Conservation (phyloP, 2,888 invertebrate genomes). For the Scaptodrosophila latifasciaeformis region DNA sequence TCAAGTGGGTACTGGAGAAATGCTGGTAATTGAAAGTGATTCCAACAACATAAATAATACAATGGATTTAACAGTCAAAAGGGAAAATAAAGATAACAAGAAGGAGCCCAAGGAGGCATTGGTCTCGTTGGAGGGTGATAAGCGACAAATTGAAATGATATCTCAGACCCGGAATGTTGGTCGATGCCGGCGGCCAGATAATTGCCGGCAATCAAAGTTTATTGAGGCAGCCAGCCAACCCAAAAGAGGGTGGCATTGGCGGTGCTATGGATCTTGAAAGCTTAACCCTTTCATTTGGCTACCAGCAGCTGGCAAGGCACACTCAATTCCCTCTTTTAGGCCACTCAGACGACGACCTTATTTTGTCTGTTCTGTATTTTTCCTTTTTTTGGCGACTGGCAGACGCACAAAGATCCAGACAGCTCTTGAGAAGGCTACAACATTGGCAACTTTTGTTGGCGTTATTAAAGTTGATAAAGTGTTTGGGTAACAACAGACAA, state of each 20-base stretch:
- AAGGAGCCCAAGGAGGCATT: no score
- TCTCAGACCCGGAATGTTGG: not conserved
- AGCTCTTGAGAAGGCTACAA: no score
- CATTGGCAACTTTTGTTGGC: no score
- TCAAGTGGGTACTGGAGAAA: no score
- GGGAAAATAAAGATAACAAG: no score
- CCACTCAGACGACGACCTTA: slow-evolving; percentile 42
- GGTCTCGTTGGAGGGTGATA: slow-evolving; percentile 8
- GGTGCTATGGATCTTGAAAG: not conserved
- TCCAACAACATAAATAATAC: slow-evolving; percentile 45
- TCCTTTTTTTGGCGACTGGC: slow-evolving; percentile 25
- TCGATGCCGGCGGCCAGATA: slow-evolving; percentile 54
- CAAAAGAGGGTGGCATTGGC: slow-evolving; percentile 1
- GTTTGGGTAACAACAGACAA: no score
- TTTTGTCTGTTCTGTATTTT: slow-evolving; percentile 41
- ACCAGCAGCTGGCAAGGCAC: slow-evolving; percentile 13
- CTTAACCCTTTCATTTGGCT: not conserved
- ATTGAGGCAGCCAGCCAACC: slow-evolving; percentile 31
- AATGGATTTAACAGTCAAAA: slow-evolving; percentile 40
- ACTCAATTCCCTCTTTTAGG: slow-evolving; percentile 6
- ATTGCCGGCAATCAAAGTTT: slow-evolving; percentile 65
- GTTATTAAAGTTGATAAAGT: no score
- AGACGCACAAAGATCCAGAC: no score
- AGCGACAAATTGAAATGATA: slow-evolving; percentile 39
- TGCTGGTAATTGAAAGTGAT: slow-evolving; percentile 50